Base-by-base conservation (phyloP, 2,888 invertebrate species). In the Penaeus monodon region DNA sequence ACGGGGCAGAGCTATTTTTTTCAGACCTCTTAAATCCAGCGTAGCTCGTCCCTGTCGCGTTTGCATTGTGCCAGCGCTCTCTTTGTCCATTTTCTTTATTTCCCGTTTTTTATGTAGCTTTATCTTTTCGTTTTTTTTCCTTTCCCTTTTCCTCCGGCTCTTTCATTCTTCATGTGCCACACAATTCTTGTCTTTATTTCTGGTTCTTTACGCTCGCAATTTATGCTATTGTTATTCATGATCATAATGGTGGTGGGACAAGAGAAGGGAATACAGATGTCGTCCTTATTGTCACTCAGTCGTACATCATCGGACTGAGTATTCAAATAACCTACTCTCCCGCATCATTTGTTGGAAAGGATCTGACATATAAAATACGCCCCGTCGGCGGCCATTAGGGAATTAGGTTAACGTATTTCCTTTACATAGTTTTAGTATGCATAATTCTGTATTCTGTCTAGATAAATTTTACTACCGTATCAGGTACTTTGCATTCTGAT, bases 161-260 rank as follows among this genome's bases (percentile, higher is more conserved):
- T 65, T 49, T 38, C 64, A 57, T 74, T 78, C 66, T 79, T 84
- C 77, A 64, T 64, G 33, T 38, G 74, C 44, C 38, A 64, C 83
- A 81, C 81, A 81, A 70, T 81, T 68, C 74, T 63, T 76, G 63
- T 83, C 76, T 83, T 83, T 76, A 63, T 83, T 76, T 83, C 83
- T 83, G 76, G 38, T 76, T 83, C 84, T 84, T 84, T 77, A 84
- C 66, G 65, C 77, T 65, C 84, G 84, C 84, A 77, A 77, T 84
- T 84, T 77, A 84, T 84, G 84, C 84, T 33, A 84, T 84, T 84
- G 84, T 84, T 77, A 84, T 84, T 84, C 77, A 84, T 77, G 66
- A 33, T 76, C 44, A 76, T 84, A 77, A 77, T 64, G 84, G 84
- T 33, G 76, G 65, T n/a, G 38, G 77, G 27, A 66, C 49, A 63